These are phyloP conservation scores for Achroia grisella DNA, from an alignment of 1,140 invertebrate genomes.

Conservation along the genomic window DNA sequence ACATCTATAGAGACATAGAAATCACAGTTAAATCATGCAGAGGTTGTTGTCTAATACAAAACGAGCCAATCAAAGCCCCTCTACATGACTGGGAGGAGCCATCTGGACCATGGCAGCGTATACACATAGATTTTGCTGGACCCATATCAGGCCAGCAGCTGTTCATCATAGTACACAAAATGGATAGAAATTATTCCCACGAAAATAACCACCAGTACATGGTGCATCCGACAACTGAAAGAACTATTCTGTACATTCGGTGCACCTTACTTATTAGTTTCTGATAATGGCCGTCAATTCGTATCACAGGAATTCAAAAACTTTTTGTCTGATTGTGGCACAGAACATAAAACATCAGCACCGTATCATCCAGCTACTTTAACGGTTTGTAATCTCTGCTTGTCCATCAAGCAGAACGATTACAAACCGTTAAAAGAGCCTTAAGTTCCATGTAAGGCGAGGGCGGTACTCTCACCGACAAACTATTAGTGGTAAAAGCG, in stretches of 20 bases:
- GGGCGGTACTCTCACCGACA: too few relatives aligned
- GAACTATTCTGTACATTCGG: conserved; percentile 1
- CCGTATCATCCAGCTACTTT: too few relatives aligned
- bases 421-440: too few relatives aligned
- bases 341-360: too few relatives aligned
- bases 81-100: conserved; percentile 1
- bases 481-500: too few relatives aligned
- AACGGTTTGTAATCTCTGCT: too few relatives aligned
- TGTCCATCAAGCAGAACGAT: too few relatives aligned
- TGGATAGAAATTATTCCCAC: conserved; percentile 1
- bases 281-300: neutral
- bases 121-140: conserved; percentile 3
- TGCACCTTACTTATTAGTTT: neutral
- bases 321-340: too few relatives aligned
- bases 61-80: neutral
- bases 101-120: neutral
- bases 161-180: neutral
- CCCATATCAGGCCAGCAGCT: neutral
- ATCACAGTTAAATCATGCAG: conserved; percentile 4
- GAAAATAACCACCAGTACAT: conserved; percentile 1
- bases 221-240: neutral
- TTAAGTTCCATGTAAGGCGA: too few relatives aligned
- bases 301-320: neutral
- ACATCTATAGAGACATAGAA: conserved; percentile 61
- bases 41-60: conserved; percentile 1